Base-by-base conservation (phyloP, 2,888 invertebrate genomes). In the Himalopsyche anomala region DNA sequence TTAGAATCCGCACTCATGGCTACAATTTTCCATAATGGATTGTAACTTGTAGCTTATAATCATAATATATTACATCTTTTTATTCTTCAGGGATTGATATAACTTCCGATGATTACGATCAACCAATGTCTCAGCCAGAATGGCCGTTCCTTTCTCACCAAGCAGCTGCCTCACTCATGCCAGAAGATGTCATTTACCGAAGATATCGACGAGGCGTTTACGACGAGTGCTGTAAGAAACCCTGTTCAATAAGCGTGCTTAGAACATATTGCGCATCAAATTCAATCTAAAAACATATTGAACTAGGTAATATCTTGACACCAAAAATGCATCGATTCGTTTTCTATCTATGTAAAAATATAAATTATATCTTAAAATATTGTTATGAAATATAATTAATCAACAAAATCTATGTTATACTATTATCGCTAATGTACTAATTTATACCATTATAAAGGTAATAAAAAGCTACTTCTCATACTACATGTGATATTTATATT, bases 161-260 rank as follows among this genome's bases (percentile, higher is more conserved):
- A 54, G 36, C 38, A 9, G 84, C 85, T 38, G 80, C 36, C 81
- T 54, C 84, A 2, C 54, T 84, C 17, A 5, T 81, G 17, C 62
- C 40, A 69, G 85, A 80, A 54, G 38, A 79, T 36, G 54, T 42
- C 36, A 80, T 86, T 51, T 83, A 84, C 80, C 80, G 84, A n/a
- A 56, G 83, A 4, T 54, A 62, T 56, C 80, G 87, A 15, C 88
- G 90, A n/a, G 92, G 92, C 19, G 90, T 92, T 82, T 90, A 91
- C 87, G 92, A 92, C 88, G 92, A 92, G 87, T 92, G 92, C 89
- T 92, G 92, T 88, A 87, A 89, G 42, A 92, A 92, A 87, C 86
- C 91, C 0, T 92, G 92, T 88, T 89, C 90, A 42, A 88, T 90
- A 28, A 88, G 89, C 36, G 92, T 92, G 89, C 87, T 92, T 82